Evolutionary conservation across 2,797 vertebrate genomes (phyloP).

Genomic region (Dendrocincla fuliginosa): DNA sequence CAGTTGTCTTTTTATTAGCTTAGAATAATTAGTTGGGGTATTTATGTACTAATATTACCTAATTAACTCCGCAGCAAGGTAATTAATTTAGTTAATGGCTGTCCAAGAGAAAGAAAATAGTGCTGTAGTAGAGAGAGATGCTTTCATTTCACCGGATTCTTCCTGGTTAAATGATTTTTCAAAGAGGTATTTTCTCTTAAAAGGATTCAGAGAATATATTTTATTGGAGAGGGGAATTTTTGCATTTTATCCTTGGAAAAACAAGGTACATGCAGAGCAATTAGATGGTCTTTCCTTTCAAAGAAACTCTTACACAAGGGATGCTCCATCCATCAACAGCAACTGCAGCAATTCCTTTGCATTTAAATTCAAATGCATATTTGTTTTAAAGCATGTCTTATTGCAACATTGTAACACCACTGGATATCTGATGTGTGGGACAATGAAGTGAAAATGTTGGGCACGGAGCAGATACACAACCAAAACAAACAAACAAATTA

Average conservation of each 20-base stretch:
- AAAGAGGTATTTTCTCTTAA: not conserved
- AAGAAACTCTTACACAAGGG: not conserved
- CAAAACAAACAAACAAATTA: not conserved
- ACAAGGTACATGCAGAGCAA: not conserved
- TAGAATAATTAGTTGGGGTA: slow-evolving; percentile 72
- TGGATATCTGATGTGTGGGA: not conserved
- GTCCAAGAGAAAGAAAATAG: slow-evolving; percentile 5
- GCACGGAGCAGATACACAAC: not conserved
- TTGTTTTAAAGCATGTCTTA: slow-evolving; percentile 7
- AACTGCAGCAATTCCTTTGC: not conserved
- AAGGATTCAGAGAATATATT: not conserved
- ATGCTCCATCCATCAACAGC: not conserved
- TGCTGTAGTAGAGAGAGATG: not conserved
- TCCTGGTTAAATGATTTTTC: slow-evolving; percentile 13
- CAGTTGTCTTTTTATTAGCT: slow-evolving; percentile 68
- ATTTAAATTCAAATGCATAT: not conserved
- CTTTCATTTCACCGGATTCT: slow-evolving; percentile 7
- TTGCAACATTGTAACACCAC: not conserved
- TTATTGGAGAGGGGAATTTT: not conserved
- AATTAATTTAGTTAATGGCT: slow-evolving; percentile 67
- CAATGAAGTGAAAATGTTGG: not conserved
- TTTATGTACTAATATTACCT: slow-evolving; percentile 74
- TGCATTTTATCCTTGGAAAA: slow-evolving; percentile 24
- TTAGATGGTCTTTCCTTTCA: not conserved
- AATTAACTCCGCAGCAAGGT: slow-evolving; percentile 65